phyloP scores from a whole-genome alignment of 2,888 invertebrate genomes.

The Cheilosia soror region DNA sequence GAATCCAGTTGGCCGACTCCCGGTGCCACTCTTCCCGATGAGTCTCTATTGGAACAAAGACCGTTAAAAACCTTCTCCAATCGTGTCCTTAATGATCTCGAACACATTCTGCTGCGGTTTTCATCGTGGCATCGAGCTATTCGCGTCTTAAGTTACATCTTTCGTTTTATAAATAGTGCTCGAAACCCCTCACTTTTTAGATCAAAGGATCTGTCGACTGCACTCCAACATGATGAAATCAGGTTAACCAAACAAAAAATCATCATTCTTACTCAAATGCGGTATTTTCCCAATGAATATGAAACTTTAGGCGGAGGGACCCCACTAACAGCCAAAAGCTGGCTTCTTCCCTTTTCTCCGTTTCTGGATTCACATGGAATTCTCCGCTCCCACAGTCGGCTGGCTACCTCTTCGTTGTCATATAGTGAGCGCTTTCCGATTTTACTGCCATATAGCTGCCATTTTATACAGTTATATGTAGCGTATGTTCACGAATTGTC shows the following conservation, averaged over 20 bases:
- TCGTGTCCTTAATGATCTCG: neutral
- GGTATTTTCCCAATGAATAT: neutral
- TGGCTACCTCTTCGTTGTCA: constrained; percentile 14
- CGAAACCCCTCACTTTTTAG: neutral
- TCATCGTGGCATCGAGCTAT: neutral
- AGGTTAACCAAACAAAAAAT: neutral
- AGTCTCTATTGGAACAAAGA: neutral
- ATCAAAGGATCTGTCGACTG: neutral
- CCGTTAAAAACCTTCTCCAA: neutral
- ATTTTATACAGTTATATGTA: neutral
- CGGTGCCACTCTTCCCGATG: neutral
- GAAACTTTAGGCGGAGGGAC: neutral
- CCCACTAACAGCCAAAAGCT: neutral
- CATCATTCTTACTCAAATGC: neutral
- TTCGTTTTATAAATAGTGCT: neutral
- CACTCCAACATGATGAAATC: neutral
- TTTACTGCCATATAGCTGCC: neutral
- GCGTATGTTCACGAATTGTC: constrained; percentile 7
- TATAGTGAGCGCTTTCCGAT: constrained; percentile 17
- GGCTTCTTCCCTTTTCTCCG: neutral
- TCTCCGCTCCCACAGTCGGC: neutral
- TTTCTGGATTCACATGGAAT: constrained; percentile 12
- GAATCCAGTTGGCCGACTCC: neutral
- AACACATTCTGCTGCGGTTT: neutral
- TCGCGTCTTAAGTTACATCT: neutral